These are phyloP conservation scores for Andrena camellia DNA, from an alignment of 2,888 invertebrate genomes.

Conservation along the genomic window DNA sequence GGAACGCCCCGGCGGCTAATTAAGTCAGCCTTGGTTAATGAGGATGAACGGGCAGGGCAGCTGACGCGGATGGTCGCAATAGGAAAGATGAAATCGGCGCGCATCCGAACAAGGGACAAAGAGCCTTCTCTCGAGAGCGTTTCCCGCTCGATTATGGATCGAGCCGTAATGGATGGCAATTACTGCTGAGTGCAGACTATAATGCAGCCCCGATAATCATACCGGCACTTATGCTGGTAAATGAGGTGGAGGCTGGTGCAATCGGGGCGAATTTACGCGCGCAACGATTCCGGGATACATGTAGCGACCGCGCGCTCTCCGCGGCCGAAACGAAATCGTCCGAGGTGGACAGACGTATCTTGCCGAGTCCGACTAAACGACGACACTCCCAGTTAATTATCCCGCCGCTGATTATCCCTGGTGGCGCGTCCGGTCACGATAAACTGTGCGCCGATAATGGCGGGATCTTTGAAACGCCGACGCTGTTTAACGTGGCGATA, in stretches of 20 bases:
- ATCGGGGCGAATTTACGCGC: constrained; percentile 42
- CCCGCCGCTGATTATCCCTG: constrained; percentile 3
- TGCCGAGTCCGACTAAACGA: too few relatives aligned
- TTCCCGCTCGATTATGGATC: constrained; percentile 69
- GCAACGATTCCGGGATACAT: constrained; percentile 17
- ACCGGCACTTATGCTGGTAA: constrained; percentile 64
- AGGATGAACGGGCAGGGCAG: constrained; percentile 61
- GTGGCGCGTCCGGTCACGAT: constrained; percentile 24
- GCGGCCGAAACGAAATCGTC: not conserved
- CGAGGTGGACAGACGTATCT: not conserved
- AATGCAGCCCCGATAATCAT: constrained; percentile 71
- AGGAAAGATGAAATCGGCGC: constrained; percentile 62
- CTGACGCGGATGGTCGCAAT: constrained; percentile 53
- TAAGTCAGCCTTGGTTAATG: constrained; percentile 60
- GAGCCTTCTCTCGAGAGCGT: constrained; percentile 58
- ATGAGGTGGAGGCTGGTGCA: constrained; percentile 54
- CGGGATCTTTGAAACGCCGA: not conserved
- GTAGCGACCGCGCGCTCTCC: not conserved
- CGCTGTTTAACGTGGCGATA: not conserved
- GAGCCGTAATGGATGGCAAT: constrained; percentile 72
- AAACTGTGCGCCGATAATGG: not conserved
- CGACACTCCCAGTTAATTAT: constrained; percentile 15
- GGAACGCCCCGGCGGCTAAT: constrained; percentile 47
- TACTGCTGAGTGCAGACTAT: constrained; percentile 71
- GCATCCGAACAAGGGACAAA: constrained; percentile 67